Base-by-base conservation (phyloP, 2,113 vertebrate genomes). In the Ciconia stormi region DNA sequence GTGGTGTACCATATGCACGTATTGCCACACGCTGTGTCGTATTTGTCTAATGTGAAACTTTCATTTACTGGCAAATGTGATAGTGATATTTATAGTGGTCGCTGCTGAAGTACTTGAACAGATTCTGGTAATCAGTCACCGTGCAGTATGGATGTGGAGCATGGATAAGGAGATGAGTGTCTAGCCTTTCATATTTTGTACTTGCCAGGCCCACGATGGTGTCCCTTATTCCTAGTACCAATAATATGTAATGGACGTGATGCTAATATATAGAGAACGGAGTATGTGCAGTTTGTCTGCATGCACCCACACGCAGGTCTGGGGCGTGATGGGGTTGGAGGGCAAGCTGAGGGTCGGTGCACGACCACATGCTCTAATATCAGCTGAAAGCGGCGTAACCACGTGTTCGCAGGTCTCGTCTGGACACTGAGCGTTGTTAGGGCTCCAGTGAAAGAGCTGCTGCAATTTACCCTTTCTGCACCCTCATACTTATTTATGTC, bases 341-440 rank as follows among this genome's bases (percentile, higher is more conserved):
- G 47, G 13, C 0, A 9, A 49, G 47, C 23, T 63, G 34, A 52
- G 44, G 46, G 30, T 59, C 46, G 25, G 3, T 16, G 23, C 30
- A 19, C 1, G 3, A 32, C 46, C 7, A 0, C 6, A 2, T 62
- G 36, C 55, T 62, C 36, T 25, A 53, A 58, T 26, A 61, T 25
- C 32, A 59, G 32, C 49, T 55, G 11, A 47, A 78, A 46, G n/a
- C 0, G 0, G 19, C 1, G 3, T 44, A 63, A 47, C 47, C 0
- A 0, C 36, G 26, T 29, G 13, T 71, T 81, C 78, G 66, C 5
- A 25, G 34, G 9, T 67, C 52, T 84, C 36, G 6, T 0, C 0
- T 49, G 21, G 27, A 53, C 74, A 53, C 26, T 23, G 44, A 40
- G 10, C 5, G 1, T 40, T 26, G 8, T 32, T 87, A 72, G 40